These are phyloP conservation scores for Hermatobates lingyangjiaoensis DNA, from an alignment of 1,140 invertebrate genomes.

Conservation along the genomic window DNA sequence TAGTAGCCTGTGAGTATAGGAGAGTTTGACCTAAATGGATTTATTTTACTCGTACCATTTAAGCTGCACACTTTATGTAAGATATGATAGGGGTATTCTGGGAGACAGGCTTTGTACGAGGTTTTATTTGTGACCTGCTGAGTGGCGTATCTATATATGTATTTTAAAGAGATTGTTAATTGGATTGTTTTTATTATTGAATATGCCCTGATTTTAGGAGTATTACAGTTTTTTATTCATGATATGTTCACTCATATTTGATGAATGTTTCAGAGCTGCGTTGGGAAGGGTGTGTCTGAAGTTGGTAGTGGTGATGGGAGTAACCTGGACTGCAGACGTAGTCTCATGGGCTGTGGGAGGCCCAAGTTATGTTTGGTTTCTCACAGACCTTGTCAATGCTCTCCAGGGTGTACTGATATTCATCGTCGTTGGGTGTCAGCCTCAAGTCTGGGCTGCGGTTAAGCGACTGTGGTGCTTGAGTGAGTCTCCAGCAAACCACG, in stretches of 20 bases:
- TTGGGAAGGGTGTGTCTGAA: slow-evolving; percentile 61
- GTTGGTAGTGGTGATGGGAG: slow-evolving; percentile 66
- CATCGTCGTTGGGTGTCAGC: slow-evolving; percentile 69
- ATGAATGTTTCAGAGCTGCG: slow-evolving; percentile 38
- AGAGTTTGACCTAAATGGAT: too few species aligned
- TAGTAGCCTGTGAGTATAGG: too few species aligned
- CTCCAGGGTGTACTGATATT: slow-evolving; percentile 78
- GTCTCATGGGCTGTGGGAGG: slow-evolving; percentile 53
- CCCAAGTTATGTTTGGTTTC: slow-evolving; percentile 46
- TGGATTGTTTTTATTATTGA: too few species aligned
- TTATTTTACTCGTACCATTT: too few species aligned
- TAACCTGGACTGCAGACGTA: slow-evolving; percentile 67
- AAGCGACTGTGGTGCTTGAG: slow-evolving; percentile 41
- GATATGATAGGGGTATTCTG: too few species aligned
- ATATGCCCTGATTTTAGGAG: too few species aligned
- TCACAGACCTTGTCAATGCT: slow-evolving; percentile 52
- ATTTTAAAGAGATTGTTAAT: too few species aligned
- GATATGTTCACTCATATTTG: too few species aligned
- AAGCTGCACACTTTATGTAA: too few species aligned
- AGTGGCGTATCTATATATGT: slow-evolving; percentile 9
- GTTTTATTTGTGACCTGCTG: too few species aligned
- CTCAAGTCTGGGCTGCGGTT: slow-evolving; percentile 44
- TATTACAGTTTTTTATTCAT: too few species aligned
- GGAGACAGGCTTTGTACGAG: too few species aligned
- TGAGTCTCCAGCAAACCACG: slow-evolving; percentile 23